Base-by-base conservation (phyloP, 2,888 invertebrate species). In the Lycia hirtaria region DNA sequence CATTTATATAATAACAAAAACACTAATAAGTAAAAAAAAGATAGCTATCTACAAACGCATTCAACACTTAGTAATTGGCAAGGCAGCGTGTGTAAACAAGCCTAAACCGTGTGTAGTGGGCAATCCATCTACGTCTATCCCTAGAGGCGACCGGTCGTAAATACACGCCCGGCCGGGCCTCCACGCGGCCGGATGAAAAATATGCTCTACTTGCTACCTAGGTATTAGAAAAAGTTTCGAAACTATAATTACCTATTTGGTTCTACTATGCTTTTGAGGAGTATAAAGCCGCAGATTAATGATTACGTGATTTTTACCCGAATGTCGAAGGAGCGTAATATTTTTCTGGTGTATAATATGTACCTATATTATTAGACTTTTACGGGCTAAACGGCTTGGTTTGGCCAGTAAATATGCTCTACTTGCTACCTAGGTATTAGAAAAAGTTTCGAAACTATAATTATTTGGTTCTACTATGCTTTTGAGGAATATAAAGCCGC, bases 81-180 rank as follows among this genome's bases (percentile, higher is more conserved):
- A 67, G 71, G 69, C 65, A 67, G 68, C 74, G 78, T 69, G 72
- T 67, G 68, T 72, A 68, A 54, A 73, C 73, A 65, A 65, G 72
- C 73, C 71, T 72, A 69, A 78, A 72, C 69, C 55, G 43, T 41
- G 28, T 70, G 75, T 70, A 74, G 69, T 71, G 64, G 65, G 72
- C 72, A 75, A 83, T 83, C 74, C 73, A 77, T 83, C 81, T 77
- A 75, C 72, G 78, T 79, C 79, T 65, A 73, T 75, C 79, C 76
- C 77, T 64, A 64, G 69, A 73, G 76, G 71, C 74, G 62, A 47
- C 68, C 71, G 65, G 62, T 75, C 78, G 77, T 84, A 81, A 83
- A 83, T 72, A 73, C 32, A 33, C 64, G 71, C 64, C 72, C 71
- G 78, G 76, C 77, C 56, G 64, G 73, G 75, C 78, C 72, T 76